These are phyloP conservation scores for Struthidea cinerea DNA, from an alignment of 2,113 vertebrate genomes.

Conservation along the genomic window DNA sequence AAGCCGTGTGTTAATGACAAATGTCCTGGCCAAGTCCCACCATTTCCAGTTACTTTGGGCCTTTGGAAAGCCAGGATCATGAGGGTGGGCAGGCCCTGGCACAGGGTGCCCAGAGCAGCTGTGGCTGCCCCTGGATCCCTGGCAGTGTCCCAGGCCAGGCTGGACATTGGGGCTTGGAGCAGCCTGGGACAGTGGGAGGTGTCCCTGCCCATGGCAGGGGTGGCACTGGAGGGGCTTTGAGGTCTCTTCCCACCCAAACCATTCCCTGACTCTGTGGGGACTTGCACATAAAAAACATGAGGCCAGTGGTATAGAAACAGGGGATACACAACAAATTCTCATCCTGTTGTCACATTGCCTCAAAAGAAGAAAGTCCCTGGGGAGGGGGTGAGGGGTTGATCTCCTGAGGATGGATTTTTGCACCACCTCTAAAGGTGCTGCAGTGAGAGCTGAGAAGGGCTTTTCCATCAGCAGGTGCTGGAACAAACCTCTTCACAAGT, in stretches of 20 bases:
- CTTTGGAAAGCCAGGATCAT: rapidly evolving
- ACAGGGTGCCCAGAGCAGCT: neutral
- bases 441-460: neutral
- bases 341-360: neutral
- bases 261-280: neutral
- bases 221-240: rapidly evolving
- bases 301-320: neutral
- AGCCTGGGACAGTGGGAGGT: neutral
- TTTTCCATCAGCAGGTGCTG: neutral
- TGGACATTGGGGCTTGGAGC: neutral
- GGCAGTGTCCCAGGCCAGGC: neutral
- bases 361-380: too few relatives aligned
- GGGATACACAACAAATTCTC: neutral
- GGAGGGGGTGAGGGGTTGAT: rapidly evolving
- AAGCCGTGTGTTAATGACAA: neutral
- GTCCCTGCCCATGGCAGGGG: neutral
- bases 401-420: neutral
- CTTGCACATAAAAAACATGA: rapidly evolving
- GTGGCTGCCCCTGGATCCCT: neutral
- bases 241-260: neutral
- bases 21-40: neutral
- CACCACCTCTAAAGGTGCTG: neutral
- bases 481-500: neutral
- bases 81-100: neutral
- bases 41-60: neutral